Percentiles rank a stretch among this genome's conserved stretches.
These are phyloP conservation scores for Phylloscopus trochiloides DNA, from an alignment of 2,113 vertebrate species.

Conservation along the genomic window DNA sequence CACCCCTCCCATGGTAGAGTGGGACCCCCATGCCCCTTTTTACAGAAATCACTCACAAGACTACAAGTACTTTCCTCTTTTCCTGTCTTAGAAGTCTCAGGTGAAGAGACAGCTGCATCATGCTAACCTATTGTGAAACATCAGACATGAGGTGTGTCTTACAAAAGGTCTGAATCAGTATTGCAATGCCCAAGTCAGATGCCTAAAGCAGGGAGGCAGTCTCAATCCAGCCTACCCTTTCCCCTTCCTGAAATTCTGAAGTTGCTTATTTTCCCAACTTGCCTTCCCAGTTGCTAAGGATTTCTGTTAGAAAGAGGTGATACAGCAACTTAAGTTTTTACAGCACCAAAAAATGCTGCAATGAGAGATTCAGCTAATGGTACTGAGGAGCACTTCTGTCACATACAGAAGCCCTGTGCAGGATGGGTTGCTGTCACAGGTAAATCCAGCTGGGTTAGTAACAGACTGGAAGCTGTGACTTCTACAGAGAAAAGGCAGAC, in stretches of 20 bases:
- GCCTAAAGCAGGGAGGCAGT: not conserved
- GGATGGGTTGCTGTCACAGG: not conserved
- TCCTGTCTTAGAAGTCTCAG: not conserved
- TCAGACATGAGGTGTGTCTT: not conserved
- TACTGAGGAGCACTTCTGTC: not conserved
- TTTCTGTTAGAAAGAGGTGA: not conserved
- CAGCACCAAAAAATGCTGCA: not conserved
- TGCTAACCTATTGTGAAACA: not conserved
- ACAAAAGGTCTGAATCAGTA: conserved; percentile 17
- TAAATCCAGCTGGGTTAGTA: not conserved
- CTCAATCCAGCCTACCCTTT: not conserved
- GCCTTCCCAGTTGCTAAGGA: not conserved
- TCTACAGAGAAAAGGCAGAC: not conserved
- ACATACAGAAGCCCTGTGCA: not conserved
- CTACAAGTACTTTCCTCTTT: not conserved
- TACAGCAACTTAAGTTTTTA: not conserved
- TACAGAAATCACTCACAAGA: not conserved
- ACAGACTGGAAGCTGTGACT: not conserved
- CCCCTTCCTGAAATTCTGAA: not conserved
- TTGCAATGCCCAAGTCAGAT: not conserved
- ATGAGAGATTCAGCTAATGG: not conserved
- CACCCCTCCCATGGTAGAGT: not conserved
- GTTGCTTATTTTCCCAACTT: not conserved
- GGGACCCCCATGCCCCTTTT: not conserved
- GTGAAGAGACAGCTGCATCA: not conserved